phyloP scores from a whole-genome alignment of 2,888 invertebrate species.

The Neoscelio sp. region DNA sequence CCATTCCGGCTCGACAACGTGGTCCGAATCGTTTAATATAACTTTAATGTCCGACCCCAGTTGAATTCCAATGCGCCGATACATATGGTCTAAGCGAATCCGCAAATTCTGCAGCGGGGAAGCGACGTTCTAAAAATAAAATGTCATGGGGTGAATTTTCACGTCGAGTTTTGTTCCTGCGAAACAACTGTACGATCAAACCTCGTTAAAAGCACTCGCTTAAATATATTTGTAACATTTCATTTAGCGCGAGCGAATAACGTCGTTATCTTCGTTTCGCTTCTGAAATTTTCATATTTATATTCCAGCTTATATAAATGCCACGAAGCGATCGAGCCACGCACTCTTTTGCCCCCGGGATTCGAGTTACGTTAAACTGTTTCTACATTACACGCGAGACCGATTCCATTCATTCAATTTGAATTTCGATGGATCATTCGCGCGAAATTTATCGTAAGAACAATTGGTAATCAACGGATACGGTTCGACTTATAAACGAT shows the following conservation, averaged over 20 bases:
- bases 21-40: conserved; percentile 68
- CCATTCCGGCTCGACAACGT: conserved; percentile 62
- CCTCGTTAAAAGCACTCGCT: conserved; percentile 71
- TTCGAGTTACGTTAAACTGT: conserved; percentile 24
- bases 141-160: conserved; percentile 77
- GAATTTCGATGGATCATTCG: conserved; percentile 38
- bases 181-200: conserved; percentile 52
- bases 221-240: conserved; percentile 57
- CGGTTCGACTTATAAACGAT: conserved; percentile 7
- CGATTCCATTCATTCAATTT: conserved; percentile 41
- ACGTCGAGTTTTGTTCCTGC: conserved; percentile 58
- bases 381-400: conserved; percentile 12
- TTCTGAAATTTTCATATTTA: conserved; percentile 35
- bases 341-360: conserved; percentile 44
- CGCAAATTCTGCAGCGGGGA: conserved; percentile 70
- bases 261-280: conserved; percentile 13
- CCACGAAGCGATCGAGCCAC: conserved; percentile 18
- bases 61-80: conserved; percentile 73
- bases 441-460: conserved; percentile 15
- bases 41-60: conserved; percentile 69
- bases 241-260: conserved; percentile 41
- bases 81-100: conserved; percentile 73
- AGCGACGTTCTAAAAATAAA: conserved; percentile 75
- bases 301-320: conserved; percentile 10
- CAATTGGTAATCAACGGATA: conserved; percentile 28